These are phyloP conservation scores for Colossoma macropomum DNA, from an alignment of 2,113 vertebrate species.

Conservation along the genomic window DNA sequence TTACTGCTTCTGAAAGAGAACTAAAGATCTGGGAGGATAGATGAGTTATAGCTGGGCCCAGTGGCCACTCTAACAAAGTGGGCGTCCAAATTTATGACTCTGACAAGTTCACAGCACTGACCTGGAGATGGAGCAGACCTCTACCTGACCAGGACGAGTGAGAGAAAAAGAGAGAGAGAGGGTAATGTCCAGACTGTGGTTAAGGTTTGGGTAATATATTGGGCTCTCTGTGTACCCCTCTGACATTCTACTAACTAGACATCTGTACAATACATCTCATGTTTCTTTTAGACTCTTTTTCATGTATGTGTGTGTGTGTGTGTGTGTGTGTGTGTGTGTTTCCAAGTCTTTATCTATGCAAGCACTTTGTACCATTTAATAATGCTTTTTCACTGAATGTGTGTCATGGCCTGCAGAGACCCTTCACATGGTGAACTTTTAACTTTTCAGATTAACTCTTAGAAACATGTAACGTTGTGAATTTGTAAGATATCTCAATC, in stretches of 20 bases:
- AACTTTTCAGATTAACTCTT: too few species aligned
- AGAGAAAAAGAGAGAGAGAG: slow-evolving; percentile 59
- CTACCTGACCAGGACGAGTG: slow-evolving; percentile 62
- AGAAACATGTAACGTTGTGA: too few species aligned
- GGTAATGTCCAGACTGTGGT: background rate
- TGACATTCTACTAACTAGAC: slow-evolving; percentile 74
- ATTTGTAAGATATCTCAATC: too few species aligned
- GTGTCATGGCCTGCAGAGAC: too few species aligned
- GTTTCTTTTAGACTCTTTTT: slow-evolving; percentile 18
- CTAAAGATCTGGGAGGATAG: slow-evolving; percentile 39
- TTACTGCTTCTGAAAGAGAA: slow-evolving; percentile 51
- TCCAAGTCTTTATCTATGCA: too few species aligned
- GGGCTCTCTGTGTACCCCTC: slow-evolving; percentile 51
- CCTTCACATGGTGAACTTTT: too few species aligned
- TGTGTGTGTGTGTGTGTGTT: background rate
- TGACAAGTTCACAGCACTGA: slow-evolving; percentile 53
- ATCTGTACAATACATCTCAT: slow-evolving; percentile 66
- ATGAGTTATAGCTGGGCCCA: slow-evolving; percentile 52
- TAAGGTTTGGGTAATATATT: slow-evolving; percentile 61
- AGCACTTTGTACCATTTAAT: background rate
- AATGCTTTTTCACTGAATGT: too few species aligned
- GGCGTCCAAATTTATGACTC: slow-evolving; percentile 50
- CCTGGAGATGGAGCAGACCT: slow-evolving; percentile 47
- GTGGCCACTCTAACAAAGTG: slow-evolving; percentile 52
- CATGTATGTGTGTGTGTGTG: background rate